Percentiles rank a stretch among this genome's conserved stretches.
Evolutionary conservation across 2,797 vertebrate genomes (phyloP).

Genomic region (Choloepus didactylus): DNA sequence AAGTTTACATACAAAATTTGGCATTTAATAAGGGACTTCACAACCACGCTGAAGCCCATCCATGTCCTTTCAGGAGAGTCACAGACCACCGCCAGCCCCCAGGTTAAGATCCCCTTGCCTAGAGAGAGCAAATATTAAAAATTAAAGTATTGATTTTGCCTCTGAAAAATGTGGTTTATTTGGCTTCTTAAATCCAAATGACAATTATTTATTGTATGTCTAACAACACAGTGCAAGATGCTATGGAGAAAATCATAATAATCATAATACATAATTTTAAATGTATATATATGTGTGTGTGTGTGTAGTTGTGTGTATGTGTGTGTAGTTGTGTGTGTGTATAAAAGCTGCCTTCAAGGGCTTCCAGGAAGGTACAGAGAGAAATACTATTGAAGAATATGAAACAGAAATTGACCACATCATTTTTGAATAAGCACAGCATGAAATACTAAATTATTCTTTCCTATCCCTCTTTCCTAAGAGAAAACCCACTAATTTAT

Average conservation of each 20-base stretch:
- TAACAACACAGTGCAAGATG: not conserved
- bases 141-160: not conserved
- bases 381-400: not conserved
- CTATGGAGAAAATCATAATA: not conserved
- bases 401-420: not conserved
- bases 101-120: not conserved
- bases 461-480: not conserved
- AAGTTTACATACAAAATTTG: not conserved
- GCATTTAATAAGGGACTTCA: not conserved
- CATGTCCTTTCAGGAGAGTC: not conserved
- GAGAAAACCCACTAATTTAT: not conserved
- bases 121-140: conserved; percentile 12
- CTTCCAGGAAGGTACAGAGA: not conserved
- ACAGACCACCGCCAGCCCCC: not conserved
- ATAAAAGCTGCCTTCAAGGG: not conserved
- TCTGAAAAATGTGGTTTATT: conserved; percentile 29
- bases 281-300: no score
- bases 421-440: not conserved
- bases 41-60: not conserved
- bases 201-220: not conserved
- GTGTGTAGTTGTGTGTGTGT: no score
- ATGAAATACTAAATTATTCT: not conserved
- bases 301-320: no score
- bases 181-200: not conserved
- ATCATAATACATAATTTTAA: not conserved